Evolutionary conservation across 2,888 invertebrate species (phyloP).

Genomic region (Rotaria macrura): DNA sequence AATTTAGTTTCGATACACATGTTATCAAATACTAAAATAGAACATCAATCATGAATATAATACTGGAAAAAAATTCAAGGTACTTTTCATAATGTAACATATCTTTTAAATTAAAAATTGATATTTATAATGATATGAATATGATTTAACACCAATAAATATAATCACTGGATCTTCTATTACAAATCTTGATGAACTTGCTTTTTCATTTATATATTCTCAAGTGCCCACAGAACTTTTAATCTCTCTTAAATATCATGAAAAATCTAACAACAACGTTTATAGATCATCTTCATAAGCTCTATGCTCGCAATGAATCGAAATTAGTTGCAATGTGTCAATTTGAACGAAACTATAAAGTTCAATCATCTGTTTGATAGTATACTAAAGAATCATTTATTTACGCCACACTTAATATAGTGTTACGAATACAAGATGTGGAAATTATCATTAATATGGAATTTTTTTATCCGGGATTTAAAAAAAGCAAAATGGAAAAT

Average conservation of each 20-base stretch:
- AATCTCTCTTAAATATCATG: neutral
- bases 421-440: neutral
- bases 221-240: neutral
- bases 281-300: neutral
- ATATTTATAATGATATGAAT: no score
- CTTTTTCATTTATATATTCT: neutral
- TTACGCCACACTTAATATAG: neutral
- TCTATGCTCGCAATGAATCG: neutral
- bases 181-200: neutral
- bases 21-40: no score
- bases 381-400: neutral
- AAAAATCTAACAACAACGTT: neutral
- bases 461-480: neutral
- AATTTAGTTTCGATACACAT: no score
- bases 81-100: no score
- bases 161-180: no score
- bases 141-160: no score
- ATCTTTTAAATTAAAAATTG: no score
- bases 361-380: neutral
- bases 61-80: no score
- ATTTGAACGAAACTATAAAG: neutral
- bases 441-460: neutral
- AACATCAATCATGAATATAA: no score
- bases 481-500: neutral
- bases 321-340: neutral